A percentile compares a stretch with the other conserved stretches of the same genome.
phyloP scores from a whole-genome alignment of 2,888 invertebrate genomes.

The Litoditis marina region DNA sequence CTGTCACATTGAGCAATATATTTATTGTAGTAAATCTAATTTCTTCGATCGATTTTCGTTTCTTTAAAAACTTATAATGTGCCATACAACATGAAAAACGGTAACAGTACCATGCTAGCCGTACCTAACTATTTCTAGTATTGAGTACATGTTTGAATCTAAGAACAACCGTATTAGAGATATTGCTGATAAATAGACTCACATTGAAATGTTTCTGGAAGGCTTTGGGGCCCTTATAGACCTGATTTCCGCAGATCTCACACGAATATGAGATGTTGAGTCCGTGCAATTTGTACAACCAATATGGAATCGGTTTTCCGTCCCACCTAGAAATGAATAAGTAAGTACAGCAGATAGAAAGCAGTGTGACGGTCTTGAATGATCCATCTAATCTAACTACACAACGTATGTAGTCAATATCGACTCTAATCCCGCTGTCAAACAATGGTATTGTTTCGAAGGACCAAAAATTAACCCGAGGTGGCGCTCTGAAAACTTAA shows the following conservation, averaged over 20 bases:
- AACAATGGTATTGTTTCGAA: no score
- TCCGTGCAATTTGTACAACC: constrained; percentile 88
- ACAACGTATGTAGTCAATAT: no score
- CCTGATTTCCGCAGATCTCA: constrained; percentile 91
- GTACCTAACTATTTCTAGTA: no score
- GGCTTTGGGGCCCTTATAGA: constrained; percentile 95
- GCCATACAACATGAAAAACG: background rate
- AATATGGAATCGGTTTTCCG: constrained; percentile 63
- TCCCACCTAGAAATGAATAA: constrained; percentile 53
- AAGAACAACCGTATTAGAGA: no score
- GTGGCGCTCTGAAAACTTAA: no score
- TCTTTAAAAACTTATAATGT: no score
- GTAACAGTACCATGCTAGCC: no score
- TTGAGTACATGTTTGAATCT: no score
- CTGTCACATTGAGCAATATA: background rate
- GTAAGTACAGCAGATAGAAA: no score
- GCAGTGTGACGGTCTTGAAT: background rate
- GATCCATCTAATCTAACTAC: background rate
- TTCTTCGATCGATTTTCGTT: no score
- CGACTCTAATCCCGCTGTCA: background rate
- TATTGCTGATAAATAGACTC: background rate
- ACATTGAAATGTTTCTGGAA: constrained; percentile 96
- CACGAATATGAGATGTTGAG: constrained; percentile 97
- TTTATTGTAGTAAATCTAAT: no score
- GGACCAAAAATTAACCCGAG: no score